These are phyloP conservation scores for Melikaiella ostensackeni DNA, from an alignment of 2,888 invertebrate species.

Conservation along the genomic window DNA sequence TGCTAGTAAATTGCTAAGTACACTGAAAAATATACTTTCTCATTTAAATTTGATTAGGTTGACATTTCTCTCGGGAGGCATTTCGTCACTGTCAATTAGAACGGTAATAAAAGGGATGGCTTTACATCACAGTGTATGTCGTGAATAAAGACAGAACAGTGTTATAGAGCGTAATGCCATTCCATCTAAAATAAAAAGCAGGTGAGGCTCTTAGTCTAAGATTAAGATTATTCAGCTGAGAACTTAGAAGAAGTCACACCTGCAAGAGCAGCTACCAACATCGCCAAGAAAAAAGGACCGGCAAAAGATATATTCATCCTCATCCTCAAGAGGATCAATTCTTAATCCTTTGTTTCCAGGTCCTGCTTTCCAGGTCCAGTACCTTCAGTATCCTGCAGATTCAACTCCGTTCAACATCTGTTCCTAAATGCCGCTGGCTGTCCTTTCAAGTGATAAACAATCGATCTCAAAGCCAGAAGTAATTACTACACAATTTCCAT, in stretches of 20 bases:
- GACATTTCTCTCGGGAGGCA: conserved; percentile 23
- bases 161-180: conserved; percentile 13
- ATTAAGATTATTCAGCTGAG: conserved; percentile 47
- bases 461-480: conserved; percentile 27
- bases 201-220: conserved; percentile 61
- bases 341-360: conserved; percentile 77
- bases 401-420: conserved; percentile 73
- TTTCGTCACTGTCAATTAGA: conserved; percentile 16
- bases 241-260: conserved; percentile 12
- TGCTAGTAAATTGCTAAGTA: no score
- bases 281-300: conserved; percentile 45
- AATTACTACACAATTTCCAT: neutral
- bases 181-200: conserved; percentile 46
- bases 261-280: conserved; percentile 44
- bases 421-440: conserved; percentile 72
- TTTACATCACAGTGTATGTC: conserved; percentile 12
- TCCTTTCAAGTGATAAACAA: conserved; percentile 66
- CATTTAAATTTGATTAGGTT: neutral
- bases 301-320: conserved; percentile 43
- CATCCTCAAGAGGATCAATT: conserved; percentile 56
- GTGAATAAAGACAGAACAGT: neutral
- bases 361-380: conserved; percentile 77
- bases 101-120: conserved; percentile 11
- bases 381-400: conserved; percentile 75
- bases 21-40: no score